Conservation (phyloP, 2,113 vertebrate species). For the Stegastes partitus region DNA sequence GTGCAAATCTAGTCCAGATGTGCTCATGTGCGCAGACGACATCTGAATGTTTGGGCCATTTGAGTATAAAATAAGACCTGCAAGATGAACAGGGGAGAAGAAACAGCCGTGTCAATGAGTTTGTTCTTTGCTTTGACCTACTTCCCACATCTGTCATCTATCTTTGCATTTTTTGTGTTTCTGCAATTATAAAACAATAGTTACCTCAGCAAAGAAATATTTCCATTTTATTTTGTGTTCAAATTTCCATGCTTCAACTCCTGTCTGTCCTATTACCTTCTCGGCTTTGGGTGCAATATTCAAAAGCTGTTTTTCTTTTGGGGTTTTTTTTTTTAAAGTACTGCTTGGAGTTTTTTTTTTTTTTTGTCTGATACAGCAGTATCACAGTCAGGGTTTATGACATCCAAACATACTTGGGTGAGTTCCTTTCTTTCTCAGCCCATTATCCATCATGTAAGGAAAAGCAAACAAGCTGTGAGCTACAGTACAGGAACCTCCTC, state of each 20-base stretch:
- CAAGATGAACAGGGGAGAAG: slow-evolving; percentile 40
- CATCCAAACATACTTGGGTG: slow-evolving; percentile 45
- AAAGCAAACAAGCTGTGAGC: slow-evolving; percentile 40
- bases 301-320: neutral
- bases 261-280: neutral
- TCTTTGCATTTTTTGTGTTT: slow-evolving; percentile 49
- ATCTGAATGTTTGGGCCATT: slow-evolving; percentile 62
- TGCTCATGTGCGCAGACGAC: slow-evolving; percentile 60
- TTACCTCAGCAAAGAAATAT: slow-evolving; percentile 38
- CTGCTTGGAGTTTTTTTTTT: neutral
- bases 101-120: slow-evolving; percentile 64
- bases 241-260: slow-evolving; percentile 22
- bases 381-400: slow-evolving; percentile 23
- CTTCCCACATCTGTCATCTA: slow-evolving; percentile 73
- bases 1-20: slow-evolving; percentile 80
- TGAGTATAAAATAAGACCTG: slow-evolving; percentile 56
- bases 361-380: slow-evolving; percentile 16
- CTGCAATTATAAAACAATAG: slow-evolving; percentile 51
- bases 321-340: too few relatives aligned
- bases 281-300: slow-evolving; percentile 24
- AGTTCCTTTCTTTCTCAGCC: slow-evolving; percentile 33
- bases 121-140: slow-evolving; percentile 75
- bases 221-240: slow-evolving; percentile 22
- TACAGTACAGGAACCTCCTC: slow-evolving; percentile 25
- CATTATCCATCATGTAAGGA: slow-evolving; percentile 48